Percentiles rank a stretch among this genome's conserved stretches.
phyloP scores from a whole-genome alignment of 2,888 invertebrate species.

The Drosophila neutralis region DNA sequence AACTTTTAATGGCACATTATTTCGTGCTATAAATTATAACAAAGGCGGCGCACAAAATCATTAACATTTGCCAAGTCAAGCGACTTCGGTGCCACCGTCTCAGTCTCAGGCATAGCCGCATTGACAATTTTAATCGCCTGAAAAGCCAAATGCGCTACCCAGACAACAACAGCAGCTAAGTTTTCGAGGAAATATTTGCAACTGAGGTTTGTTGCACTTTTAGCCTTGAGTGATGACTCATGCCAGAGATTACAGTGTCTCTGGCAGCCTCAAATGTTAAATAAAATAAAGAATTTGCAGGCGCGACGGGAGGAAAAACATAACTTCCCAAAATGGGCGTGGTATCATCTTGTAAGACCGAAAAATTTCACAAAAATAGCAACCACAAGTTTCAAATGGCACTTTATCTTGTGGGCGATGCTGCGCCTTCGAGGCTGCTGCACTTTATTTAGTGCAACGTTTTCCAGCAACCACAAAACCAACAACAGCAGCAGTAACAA shows the following conservation, averaged over 20 bases:
- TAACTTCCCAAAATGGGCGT: constrained; percentile 18
- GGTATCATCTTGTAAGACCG: constrained; percentile 21
- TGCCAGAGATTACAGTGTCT: constrained; percentile 4
- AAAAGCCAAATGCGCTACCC: constrained; percentile 26
- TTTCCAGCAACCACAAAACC: constrained; percentile 13
- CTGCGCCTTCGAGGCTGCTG: constrained; percentile 44
- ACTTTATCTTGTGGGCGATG: constrained; percentile 71
- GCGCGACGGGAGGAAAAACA: background rate
- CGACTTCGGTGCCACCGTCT: constrained; percentile 3
- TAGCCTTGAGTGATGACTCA: constrained; percentile 16
- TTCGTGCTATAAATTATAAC: constrained; percentile 78
- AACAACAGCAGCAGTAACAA: constrained; percentile 12
- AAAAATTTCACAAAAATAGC: constrained; percentile 38
- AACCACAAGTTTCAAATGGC: constrained; percentile 75
- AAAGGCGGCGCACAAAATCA: constrained; percentile 73
- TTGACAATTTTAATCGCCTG: constrained; percentile 58
- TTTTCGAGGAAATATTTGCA: constrained; percentile 1
- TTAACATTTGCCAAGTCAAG: constrained; percentile 73
- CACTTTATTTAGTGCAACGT: constrained; percentile 57
- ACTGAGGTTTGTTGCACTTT: constrained; percentile 12
- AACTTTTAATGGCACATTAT: constrained; percentile 82
- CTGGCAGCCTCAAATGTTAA: constrained; percentile 9
- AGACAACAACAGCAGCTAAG: constrained; percentile 6
- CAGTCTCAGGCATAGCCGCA: constrained; percentile 10
- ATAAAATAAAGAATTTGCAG: constrained; percentile 16